Base-by-base conservation (phyloP, 2,888 invertebrate species). In the Athripsodes cinereus region DNA sequence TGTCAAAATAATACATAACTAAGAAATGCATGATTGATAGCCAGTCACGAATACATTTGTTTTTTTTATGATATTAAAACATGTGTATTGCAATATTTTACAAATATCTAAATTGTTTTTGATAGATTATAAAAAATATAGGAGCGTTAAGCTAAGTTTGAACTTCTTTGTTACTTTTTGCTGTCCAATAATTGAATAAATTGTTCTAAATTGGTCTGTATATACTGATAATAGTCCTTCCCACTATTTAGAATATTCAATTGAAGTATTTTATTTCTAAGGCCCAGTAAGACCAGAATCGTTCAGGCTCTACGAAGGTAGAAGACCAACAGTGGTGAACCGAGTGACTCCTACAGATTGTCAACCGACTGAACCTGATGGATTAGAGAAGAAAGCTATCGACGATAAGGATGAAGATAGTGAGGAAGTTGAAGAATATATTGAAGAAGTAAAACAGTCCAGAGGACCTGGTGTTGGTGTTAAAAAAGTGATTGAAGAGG, bases 261-360 rank as follows among this genome's bases (percentile, higher is more conserved):
- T 34, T 34, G 8, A 10, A 34, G 13, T 13, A 34, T 2, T 40
- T 44, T 53, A n/a, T n/a, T n/a, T 54, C n/a, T 8, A 22, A 63
- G 63, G 63, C 50, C 61, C 63, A n/a, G 63, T 63, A 3, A 44
- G 63, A n/a, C 63, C 63, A 11, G 63, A 63, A 31, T 63, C 63
- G 11, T 63, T 61, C 52, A 61, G 61, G 13, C 47, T 58, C 19
- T 21, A 58, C 34, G 61, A 61, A 46, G 51, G 53, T 16, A 22
- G 60, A 22, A 40, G 56, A 34, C 34, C 51, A 21, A 58, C 53
- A 19, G 31, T 47, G 19, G 13, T 20, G 35, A 20, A 50, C 44
- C 40, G 52, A 11, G 22, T 57, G 3, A 11, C 51, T 2, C 63
- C 63, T 2, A 61, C 63, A 8, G 59, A 61, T 26, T 63, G 63